Evolutionary conservation across 2,888 invertebrate genomes (phyloP).

Genomic region (Tipula confusa): DNA sequence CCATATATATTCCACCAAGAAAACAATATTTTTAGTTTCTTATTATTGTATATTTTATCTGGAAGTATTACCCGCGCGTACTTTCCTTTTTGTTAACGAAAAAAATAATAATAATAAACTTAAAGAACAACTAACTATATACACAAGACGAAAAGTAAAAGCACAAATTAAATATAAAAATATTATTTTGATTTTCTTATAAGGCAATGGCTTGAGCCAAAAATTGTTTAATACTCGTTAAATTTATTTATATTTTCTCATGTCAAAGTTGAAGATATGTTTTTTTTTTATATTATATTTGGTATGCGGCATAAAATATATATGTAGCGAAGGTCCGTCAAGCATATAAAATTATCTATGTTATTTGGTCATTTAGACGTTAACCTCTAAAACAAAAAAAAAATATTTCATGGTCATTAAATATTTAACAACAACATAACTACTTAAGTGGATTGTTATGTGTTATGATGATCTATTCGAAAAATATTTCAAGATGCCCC

Average conservation of each 20-base stretch:
- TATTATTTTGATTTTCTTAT: neutral
- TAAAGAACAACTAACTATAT: neutral
- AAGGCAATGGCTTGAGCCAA: neutral
- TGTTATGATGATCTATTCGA: neutral
- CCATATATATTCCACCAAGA: neutral
- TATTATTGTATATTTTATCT: conserved; percentile 7
- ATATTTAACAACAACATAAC: neutral
- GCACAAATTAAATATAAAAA: conserved; percentile 7
- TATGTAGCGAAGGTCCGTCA: neutral
- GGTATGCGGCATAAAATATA: neutral
- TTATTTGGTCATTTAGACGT: neutral
- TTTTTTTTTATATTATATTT: neutral
- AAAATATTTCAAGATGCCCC: neutral
- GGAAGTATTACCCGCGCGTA: conserved; percentile 15
- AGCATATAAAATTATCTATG: neutral
- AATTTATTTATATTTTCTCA: neutral
- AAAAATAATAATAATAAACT: neutral
- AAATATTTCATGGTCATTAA: neutral
- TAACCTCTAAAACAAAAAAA: neutral
- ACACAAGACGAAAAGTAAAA: conserved; percentile 4
- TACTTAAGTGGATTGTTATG: neutral
- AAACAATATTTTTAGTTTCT: neutral
- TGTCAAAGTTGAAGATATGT: neutral
- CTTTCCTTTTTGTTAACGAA: conserved; percentile 25
- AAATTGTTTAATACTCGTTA: neutral